phyloP scores from a whole-genome alignment of 2,888 invertebrate genomes.

The Trimorus sp. region DNA sequence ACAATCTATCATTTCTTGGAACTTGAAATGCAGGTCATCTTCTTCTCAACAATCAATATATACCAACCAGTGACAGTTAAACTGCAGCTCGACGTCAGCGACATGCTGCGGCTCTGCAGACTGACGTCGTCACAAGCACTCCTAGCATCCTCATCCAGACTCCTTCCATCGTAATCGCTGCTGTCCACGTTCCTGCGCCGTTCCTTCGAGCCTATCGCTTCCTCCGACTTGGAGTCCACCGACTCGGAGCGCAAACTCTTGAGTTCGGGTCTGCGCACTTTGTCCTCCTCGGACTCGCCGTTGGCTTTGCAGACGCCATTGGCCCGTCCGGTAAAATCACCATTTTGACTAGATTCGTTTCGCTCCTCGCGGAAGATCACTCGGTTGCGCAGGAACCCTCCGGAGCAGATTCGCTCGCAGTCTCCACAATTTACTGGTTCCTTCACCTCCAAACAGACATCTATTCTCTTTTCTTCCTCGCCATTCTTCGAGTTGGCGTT shows the following conservation, averaged over 20 bases:
- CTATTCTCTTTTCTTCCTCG: conserved; percentile 76
- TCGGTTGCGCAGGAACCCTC: conserved; percentile 67
- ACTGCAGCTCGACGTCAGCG: conserved; percentile 79
- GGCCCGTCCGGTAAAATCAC: conserved; percentile 29
- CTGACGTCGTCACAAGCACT: conserved; percentile 72
- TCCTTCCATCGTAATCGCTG: conserved; percentile 77
- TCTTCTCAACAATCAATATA: no score
- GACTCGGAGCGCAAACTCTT: conserved; percentile 73
- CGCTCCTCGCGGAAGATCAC: conserved; percentile 46
- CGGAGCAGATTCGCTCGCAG: conserved; percentile 79
- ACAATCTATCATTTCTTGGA: no score
- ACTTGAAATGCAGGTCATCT: no score
- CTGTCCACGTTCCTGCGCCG: conserved; percentile 68
- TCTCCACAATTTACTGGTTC: conserved; percentile 78
- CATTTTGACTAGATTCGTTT: conserved; percentile 51
- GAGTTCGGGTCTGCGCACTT: conserved; percentile 53
- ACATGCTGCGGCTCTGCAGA: conserved; percentile 78
- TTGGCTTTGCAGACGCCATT: conserved; percentile 39
- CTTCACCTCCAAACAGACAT: conserved; percentile 79
- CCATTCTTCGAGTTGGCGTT: conserved; percentile 29
- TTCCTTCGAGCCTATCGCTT: conserved; percentile 64
- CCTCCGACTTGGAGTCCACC: conserved; percentile 70
- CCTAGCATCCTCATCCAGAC: conserved; percentile 71
- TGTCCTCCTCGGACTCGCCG: conserved; percentile 37
- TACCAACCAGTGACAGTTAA: conserved; percentile 72